Percentiles rank a stretch among this genome's conserved stretches.
These are phyloP conservation scores for Phaethornis superciliosus DNA, from an alignment of 2,113 vertebrate genomes.

Conservation along the genomic window DNA sequence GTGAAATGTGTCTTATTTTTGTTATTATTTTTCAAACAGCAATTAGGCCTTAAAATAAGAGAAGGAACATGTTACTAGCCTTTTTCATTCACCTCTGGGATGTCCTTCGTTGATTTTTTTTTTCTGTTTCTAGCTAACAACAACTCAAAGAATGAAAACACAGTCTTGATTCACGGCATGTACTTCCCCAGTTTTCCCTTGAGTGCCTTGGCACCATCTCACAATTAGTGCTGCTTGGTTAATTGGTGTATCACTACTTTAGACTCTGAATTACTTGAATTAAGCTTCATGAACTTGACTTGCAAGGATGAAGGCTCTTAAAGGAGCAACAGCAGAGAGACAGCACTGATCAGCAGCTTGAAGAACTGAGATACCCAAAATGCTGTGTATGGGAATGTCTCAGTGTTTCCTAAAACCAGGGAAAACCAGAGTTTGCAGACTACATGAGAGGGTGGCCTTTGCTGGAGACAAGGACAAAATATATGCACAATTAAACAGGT, in stretches of 20 bases:
- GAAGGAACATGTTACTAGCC: background rate
- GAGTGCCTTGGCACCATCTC: constrained; percentile 9
- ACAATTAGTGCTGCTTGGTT: constrained; percentile 26
- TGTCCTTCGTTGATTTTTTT: background rate
- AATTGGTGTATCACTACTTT: constrained; percentile 22
- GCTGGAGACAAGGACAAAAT: background rate
- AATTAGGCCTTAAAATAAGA: background rate
- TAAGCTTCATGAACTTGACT: background rate
- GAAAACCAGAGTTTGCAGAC: background rate
- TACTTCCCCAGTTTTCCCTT: background rate
- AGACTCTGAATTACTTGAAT: background rate
- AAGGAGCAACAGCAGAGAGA: background rate
- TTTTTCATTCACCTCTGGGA: background rate
- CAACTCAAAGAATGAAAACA: background rate
- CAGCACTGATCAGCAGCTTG: background rate
- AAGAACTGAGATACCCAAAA: background rate
- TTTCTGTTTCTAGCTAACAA: background rate
- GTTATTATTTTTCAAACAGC: background rate
- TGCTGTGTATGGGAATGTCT: background rate
- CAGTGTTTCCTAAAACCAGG: background rate
- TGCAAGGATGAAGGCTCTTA: constrained; percentile 14
- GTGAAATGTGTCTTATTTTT: background rate
- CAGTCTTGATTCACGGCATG: background rate
- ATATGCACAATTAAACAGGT: background rate
- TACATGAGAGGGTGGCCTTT: background rate